Base-by-base conservation (phyloP, 1,140 invertebrate species). In the Meloidogyne floridensis region DNA sequence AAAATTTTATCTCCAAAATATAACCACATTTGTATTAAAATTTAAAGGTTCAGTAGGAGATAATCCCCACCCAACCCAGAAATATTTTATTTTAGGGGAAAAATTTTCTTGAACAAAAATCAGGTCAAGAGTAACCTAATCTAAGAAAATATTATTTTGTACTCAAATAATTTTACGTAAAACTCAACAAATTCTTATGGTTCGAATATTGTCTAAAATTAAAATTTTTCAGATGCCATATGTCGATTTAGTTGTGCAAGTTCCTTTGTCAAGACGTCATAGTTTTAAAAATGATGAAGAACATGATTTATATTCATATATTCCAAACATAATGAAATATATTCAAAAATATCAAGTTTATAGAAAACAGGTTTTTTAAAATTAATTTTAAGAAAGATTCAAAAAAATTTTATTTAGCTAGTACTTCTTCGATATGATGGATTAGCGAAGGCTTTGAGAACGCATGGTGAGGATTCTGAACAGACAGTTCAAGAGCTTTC, bases 201-300 rank as follows among this genome's bases (percentile, higher is more conserved):
- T 32, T 32, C 47, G 47, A 20, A 71, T 32, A 43, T 20, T 74
- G 6, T 51, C 9, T 51, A 75, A 59, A 43, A n/a, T 32, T 32
- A 18, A 43, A 43, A 75, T 15, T 74, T 78, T 87, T 80, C 65
- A 89, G 88, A 72, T 84, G 18, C 74, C 89, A 1, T 84, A 88
- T 56, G 84, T 81, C 10, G 88, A 89, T 75, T 73, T 89, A 83
- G 82, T 90, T 71, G 89, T 89, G 2, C 86, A 88, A 85, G 89
- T 89, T 8, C 87, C 87, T 4, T 53, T 81, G 54, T 43, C 73
- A 42, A 86, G 87, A 13, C 77, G 85, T 59, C 86, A 87, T 65
- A 88, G 75, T 75, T 87, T 89, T 76, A 87, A 87, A 53, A 81
- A 88, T 47, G 42, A 81, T 20, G 78, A 87, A 6, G 80, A 76